Percentiles rank a stretch among this genome's conserved stretches.
phyloP scores from a whole-genome alignment of 2,888 invertebrate species.

The Mechanitis messenoides region DNA sequence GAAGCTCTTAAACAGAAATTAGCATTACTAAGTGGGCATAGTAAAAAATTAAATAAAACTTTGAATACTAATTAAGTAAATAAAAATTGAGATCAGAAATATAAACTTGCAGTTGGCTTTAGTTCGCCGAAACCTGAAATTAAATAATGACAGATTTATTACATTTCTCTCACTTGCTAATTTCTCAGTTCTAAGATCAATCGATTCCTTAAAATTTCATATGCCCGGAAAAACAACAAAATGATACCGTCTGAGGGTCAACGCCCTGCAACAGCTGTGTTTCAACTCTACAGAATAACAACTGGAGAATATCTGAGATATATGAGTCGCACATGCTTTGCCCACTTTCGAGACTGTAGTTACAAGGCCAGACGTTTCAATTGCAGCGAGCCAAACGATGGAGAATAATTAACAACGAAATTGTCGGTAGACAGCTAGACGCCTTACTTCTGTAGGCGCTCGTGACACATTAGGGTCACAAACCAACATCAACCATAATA shows the following conservation, averaged over 20 bases:
- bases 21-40: conserved; percentile 19
- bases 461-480: conserved; percentile 60
- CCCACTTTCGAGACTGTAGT: conserved; percentile 57
- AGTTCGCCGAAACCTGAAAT: conserved; percentile 8
- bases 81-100: conserved; percentile 8
- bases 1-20: conserved; percentile 11
- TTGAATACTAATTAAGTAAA: conserved; percentile 12
- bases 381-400: conserved; percentile 52
- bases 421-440: conserved; percentile 70
- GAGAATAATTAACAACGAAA: conserved; percentile 68
- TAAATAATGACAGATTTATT: conserved; percentile 18
- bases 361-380: conserved; percentile 57
- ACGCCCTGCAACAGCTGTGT: conserved; percentile 45
- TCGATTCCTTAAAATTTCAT: conserved; percentile 30
- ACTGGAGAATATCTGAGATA: conserved; percentile 40
- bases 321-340: conserved; percentile 39
- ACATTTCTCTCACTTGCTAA: conserved; percentile 20
- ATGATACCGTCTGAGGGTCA: conserved; percentile 32
- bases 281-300: conserved; percentile 39
- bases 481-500: conserved; percentile 41
- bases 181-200: conserved; percentile 30
- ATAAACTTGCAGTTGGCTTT: background rate
- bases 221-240: conserved; percentile 36
- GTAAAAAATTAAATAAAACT: conserved; percentile 13
- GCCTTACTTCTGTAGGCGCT: conserved; percentile 62